phyloP scores from a whole-genome alignment of 2,888 invertebrate species.

The Copidosoma aretas region DNA sequence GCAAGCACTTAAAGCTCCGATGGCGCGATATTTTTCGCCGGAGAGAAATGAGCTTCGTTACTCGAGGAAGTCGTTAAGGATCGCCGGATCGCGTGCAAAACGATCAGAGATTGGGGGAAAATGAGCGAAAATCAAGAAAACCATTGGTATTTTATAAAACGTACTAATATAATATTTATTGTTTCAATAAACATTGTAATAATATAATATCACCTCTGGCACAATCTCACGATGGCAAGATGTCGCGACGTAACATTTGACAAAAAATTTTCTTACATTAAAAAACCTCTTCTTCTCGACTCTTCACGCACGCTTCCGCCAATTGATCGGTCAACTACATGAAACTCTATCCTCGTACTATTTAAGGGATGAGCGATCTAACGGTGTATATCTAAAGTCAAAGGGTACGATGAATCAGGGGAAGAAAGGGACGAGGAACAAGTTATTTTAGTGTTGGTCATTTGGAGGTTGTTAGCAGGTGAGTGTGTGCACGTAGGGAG shows the following conservation, averaged over 20 bases:
- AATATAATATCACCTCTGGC: slow-evolving; percentile 63
- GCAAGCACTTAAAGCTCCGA: not conserved
- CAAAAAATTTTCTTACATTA: slow-evolving; percentile 34
- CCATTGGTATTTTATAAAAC: slow-evolving; percentile 56
- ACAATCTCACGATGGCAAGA: slow-evolving; percentile 64
- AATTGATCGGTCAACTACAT: slow-evolving; percentile 46
- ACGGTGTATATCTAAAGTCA: slow-evolving; percentile 46
- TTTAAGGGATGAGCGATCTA: slow-evolving; percentile 47
- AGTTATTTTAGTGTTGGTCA: not conserved
- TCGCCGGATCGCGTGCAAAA: too few relatives aligned
- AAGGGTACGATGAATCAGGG: slow-evolving; percentile 14
- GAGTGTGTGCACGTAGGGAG: slow-evolving; percentile 12
- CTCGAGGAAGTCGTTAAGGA: too few relatives aligned
- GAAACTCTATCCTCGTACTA: slow-evolving; percentile 47
- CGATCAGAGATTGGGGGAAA: not conserved
- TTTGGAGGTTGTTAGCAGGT: not conserved
- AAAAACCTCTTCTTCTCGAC: slow-evolving; percentile 40
- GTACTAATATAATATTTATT: slow-evolving; percentile 64
- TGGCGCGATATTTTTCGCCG: too few relatives aligned
- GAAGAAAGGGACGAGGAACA: not conserved
- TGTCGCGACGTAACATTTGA: slow-evolving; percentile 56
- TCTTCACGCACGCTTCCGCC: slow-evolving; percentile 39
- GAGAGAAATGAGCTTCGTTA: too few relatives aligned
- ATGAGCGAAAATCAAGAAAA: not conserved
- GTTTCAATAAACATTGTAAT: slow-evolving; percentile 62